These are phyloP conservation scores for Orthonychiurus folsomi DNA, from an alignment of 2,888 invertebrate species.

Conservation along the genomic window DNA sequence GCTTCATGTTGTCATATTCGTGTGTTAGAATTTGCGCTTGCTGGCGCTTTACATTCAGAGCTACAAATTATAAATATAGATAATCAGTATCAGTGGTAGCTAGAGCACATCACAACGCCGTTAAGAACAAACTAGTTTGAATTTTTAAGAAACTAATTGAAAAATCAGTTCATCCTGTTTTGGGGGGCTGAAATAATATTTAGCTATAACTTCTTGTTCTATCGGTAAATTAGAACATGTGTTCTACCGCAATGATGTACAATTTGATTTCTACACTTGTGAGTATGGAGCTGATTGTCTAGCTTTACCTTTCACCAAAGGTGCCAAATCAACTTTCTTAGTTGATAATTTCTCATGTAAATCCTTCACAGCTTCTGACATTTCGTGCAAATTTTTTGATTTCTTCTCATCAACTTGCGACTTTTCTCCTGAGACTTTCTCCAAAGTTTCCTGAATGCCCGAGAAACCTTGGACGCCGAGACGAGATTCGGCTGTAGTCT, in stretches of 20 bases:
- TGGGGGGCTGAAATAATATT: not conserved
- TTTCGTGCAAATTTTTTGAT: slow-evolving; percentile 49
- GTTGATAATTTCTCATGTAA: slow-evolving; percentile 53
- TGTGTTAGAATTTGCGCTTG: slow-evolving; percentile 56
- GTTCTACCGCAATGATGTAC: too few relatives aligned
- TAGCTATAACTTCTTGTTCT: not conserved
- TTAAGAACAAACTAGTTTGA: too few relatives aligned
- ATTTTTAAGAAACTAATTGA: too few relatives aligned
- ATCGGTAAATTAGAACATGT: not conserved
- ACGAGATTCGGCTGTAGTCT: slow-evolving; percentile 43
- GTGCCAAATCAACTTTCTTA: slow-evolving; percentile 55
- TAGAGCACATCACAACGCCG: too few relatives aligned
- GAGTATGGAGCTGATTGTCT: not conserved
- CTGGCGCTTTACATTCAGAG: slow-evolving; percentile 58
- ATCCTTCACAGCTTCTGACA: slow-evolving; percentile 48
- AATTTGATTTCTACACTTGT: not conserved
- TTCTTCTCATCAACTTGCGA: slow-evolving; percentile 49
- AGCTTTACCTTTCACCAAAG: slow-evolving; percentile 46
- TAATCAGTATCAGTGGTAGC: too few relatives aligned
- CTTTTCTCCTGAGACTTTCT: slow-evolving; percentile 51
- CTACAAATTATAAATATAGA: slow-evolving; percentile 40
- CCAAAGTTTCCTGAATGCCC: slow-evolving; percentile 51
- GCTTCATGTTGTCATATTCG: slow-evolving; percentile 60
- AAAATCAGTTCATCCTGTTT: too few relatives aligned
- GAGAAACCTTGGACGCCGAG: slow-evolving; percentile 47